Conservation (phyloP, 2,797 vertebrate genomes). For the Thamnophis elegans region DNA sequence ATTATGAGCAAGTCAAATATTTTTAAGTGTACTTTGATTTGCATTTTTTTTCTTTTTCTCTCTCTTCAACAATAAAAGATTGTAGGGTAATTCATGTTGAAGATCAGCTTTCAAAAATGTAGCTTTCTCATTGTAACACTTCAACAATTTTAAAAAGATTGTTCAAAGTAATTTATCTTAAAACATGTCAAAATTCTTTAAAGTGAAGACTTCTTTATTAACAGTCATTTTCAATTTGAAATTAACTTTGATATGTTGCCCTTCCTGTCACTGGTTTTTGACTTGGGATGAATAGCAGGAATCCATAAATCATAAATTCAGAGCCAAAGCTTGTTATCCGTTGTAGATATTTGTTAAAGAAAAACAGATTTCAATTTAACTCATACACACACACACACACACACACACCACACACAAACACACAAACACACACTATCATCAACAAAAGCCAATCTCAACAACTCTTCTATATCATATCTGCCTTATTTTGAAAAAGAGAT, state of each 20-base stretch:
- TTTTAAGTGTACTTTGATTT: constrained; percentile 39
- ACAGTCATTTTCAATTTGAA: constrained; percentile 52
- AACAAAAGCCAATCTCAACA: constrained; percentile 45
- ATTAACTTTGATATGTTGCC: constrained; percentile 61
- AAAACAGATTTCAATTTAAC: constrained; percentile 44
- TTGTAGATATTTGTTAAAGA: constrained; percentile 47
- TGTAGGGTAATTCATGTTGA: constrained; percentile 21
- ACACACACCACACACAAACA: too few species aligned
- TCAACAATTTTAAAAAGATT: constrained; percentile 59
- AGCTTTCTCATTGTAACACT: constrained; percentile 36
- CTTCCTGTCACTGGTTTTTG: constrained; percentile 50
- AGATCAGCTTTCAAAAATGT: constrained; percentile 30
- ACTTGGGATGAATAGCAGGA: constrained; percentile 40
- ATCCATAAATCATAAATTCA: constrained; percentile 47
- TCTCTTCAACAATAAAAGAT: constrained; percentile 46
- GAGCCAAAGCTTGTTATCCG: constrained; percentile 37
- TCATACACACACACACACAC: neutral
- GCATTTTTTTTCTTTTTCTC: constrained; percentile 46
- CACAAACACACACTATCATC: constrained; percentile 20
- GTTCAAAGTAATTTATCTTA: constrained; percentile 48
- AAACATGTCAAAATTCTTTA: constrained; percentile 50
- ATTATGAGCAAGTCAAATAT: constrained; percentile 2
- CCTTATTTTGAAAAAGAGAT: constrained; percentile 11
- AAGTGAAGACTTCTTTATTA: constrained; percentile 54
- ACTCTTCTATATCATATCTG: constrained; percentile 16